Evolutionary conservation across 2,888 invertebrate species (phyloP), one percentile per base, ranked within the genome.

Genomic region (Drosophila mercatorum): DNA sequence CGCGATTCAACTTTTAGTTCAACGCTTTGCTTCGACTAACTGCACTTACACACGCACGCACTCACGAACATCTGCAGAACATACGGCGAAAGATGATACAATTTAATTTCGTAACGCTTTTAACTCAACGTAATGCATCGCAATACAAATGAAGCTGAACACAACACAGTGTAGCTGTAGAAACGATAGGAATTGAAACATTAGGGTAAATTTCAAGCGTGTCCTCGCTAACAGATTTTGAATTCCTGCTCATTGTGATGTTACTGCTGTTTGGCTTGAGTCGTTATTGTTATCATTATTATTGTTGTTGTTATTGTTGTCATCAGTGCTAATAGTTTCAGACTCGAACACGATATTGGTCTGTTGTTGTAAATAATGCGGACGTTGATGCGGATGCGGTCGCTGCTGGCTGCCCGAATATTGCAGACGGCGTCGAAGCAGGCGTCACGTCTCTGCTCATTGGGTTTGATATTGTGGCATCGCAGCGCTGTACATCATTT

Each of bases 401-500:
- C 67, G 78, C 70, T 44, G 89, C 70, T 41, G 89, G 78, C 72
- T 87, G 71, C 80, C 77, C 66, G 86, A 79, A 75, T 83, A 75
- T 72, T 85, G 86, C 76, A 89, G 82, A 76, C 77, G 89, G 74
- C 82, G 87, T 81, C 87, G 88, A 90, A 89, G 86, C 88, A 83
- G 86, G 86, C 89, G 91, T 90, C 90, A 86, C 83, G 75, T 80
- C 82, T 82, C 86, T 79, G 91, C 92, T 95, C 96, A 97, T 96
- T 97, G 97, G 93, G 96, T 95, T 91, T 96, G 97, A 94, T 97
- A 97, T 94, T 97, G 96, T 92, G 96, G 96, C 94, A 97, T 96
- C 92, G 95, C 94, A 83, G 93, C 92, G 91, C 94, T 94, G 90
- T 96, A 96, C 95, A 96, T 95, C 90, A 94, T 94, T 93, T 94